phyloP scores from a whole-genome alignment of 1,140 invertebrate species.

The Drosophila parabipectinata region DNA sequence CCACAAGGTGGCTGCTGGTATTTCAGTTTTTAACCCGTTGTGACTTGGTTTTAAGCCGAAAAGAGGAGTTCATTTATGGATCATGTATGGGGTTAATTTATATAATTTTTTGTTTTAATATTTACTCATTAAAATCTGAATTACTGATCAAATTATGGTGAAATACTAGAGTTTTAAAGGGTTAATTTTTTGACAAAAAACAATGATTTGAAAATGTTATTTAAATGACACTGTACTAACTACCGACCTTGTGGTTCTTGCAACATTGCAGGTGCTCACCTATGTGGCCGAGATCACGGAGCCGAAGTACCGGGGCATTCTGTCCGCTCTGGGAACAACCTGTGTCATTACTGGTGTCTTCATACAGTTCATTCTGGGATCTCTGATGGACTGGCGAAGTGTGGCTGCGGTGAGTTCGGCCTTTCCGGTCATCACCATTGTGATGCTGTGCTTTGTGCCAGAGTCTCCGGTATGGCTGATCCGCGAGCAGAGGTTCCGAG shows the following conservation, averaged over 20 bases:
- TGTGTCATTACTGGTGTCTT: conserved; percentile 90
- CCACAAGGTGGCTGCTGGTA: conserved; percentile 5
- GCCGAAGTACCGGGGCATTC: conserved; percentile 89
- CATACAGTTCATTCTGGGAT: conserved; percentile 88
- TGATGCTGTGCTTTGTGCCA: conserved; percentile 88
- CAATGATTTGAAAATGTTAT: not conserved
- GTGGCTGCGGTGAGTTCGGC: conserved; percentile 88
- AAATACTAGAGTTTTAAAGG: no score
- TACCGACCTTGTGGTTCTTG: conserved; percentile 7
- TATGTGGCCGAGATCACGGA: conserved; percentile 92
- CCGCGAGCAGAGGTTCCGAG: conserved; percentile 86
- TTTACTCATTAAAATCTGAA: no score
- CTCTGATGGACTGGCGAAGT: conserved; percentile 88
- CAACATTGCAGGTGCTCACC: conserved; percentile 87
- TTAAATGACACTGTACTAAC: conserved; percentile 9
- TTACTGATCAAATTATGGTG: no score
- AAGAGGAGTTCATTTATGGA: no score
- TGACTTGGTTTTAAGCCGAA: not conserved
- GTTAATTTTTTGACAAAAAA: not conserved
- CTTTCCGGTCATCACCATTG: conserved; percentile 88
- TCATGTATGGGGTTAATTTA: no score
- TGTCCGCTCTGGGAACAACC: conserved; percentile 90
- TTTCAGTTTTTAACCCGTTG: conserved; percentile 10
- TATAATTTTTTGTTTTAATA: no score
- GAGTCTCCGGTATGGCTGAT: conserved; percentile 92